Evolutionary conservation across 2,888 invertebrate species (phyloP), one percentile per base, ranked within the genome.

Genomic region (Pherbina coryleti): DNA sequence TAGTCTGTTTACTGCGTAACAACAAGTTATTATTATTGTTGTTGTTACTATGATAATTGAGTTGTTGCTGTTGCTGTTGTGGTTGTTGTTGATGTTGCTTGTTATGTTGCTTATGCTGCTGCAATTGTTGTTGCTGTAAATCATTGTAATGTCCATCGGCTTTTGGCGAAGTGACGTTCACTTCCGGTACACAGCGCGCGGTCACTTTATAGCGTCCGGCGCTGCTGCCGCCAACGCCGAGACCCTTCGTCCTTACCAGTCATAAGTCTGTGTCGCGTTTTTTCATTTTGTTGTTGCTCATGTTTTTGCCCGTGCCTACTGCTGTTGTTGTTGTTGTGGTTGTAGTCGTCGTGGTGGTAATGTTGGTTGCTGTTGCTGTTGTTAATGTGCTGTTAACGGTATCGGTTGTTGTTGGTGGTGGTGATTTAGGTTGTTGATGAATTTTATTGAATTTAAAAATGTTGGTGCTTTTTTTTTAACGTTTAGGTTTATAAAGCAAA

Each of bases 201-300:
- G 88, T 86, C 84, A 90, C 90, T 82, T 89, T 90, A 81, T 87
- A 88, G 81, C 87, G 88, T 81, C 88, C 87, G 82, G 88, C 88
- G 81, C 87, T 86, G 83, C 88, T 80, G 81, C 85, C 86, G 80
- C 83, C 82, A 78, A 77, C 79, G 81, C 82, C 84, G 62, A 55
- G 49, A 81, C 86, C 85, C 78, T 87, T 87, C 74, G 85, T 84
- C 83, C 87, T 87, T 85, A 89, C 86, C 86, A 90, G 90, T 90
- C 90, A 90, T 90, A 90, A 90, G 85, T 90, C 90, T 66, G 89
- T 89, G 80, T 90, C 89, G 82, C 88, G 88, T 83, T 89, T 89
- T 84, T 88, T 90, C 84, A 89, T 86, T 84, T 88, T 89, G 84
- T 85, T 87, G 82, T 86, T 85, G 82, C 84, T 86, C 85, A 85